These are phyloP conservation scores for Oscheius sp. DNA, from an alignment of 2,888 invertebrate genomes.

Conservation along the genomic window DNA sequence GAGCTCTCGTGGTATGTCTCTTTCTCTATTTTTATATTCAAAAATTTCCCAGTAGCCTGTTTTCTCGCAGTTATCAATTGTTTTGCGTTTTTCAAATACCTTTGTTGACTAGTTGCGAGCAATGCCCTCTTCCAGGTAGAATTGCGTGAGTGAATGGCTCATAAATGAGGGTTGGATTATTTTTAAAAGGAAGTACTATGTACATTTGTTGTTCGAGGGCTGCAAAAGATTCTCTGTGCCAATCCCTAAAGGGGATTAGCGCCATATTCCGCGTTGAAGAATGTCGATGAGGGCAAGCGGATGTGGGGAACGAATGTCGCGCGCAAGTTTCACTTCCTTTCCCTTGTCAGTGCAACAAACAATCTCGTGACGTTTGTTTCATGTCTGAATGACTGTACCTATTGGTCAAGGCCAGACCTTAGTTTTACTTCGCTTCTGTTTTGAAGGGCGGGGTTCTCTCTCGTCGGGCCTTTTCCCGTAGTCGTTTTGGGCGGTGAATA, in stretches of 20 bases:
- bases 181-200: not conserved
- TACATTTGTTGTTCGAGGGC: no score
- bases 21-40: not conserved
- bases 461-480: no score
- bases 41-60: not conserved
- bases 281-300: no score
- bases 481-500: no score
- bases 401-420: conserved; percentile 19
- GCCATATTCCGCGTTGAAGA: no score
- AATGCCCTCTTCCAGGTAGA: not conserved
- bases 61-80: conserved; percentile 1
- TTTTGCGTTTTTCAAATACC: not conserved
- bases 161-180: not conserved
- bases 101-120: not conserved
- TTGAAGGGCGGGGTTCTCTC: conserved; percentile 12
- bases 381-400: not conserved
- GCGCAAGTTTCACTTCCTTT: no score
- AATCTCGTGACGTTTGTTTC: not conserved
- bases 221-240: no score
- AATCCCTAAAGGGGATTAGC: no score
- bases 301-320: no score
- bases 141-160: not conserved
- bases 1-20: conserved; percentile 55
- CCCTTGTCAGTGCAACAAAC: no score
- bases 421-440: not conserved